Evolutionary conservation across 2,113 vertebrate genomes (phyloP).

Genomic region (Addax nasomaculatus): DNA sequence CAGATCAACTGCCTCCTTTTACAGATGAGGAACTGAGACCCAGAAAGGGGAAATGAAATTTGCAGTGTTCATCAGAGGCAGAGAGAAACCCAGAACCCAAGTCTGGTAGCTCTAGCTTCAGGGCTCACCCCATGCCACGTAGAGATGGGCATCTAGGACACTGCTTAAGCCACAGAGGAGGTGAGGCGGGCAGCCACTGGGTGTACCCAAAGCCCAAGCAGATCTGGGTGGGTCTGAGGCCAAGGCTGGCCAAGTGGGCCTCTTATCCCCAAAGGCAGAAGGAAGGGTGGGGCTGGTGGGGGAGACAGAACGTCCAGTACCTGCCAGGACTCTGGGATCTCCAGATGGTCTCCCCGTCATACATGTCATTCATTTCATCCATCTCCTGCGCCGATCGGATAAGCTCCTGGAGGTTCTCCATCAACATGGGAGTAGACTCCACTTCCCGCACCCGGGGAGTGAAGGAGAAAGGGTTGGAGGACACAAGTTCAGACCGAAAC

Average conservation of each 20-base stretch:
- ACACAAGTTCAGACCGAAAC: background rate
- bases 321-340: constrained; percentile 26
- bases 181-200: background rate
- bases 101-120: background rate
- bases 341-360: background rate
- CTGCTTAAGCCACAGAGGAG: background rate
- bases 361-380: background rate
- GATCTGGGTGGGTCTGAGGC: background rate
- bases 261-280: background rate
- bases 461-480: constrained; percentile 24
- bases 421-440: background rate
- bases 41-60: constrained; percentile 11
- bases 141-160: background rate
- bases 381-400: constrained; percentile 30
- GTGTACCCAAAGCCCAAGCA: background rate
- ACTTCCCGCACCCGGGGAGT: constrained; percentile 55
- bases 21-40: constrained; percentile 25
- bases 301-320: constrained; percentile 10
- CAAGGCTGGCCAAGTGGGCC: background rate
- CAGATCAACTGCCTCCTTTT: background rate
- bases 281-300: background rate
- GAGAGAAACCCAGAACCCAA: background rate
- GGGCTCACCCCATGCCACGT: rapidly evolving
- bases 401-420: constrained; percentile 61
- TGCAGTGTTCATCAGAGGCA: background rate